phyloP scores from a whole-genome alignment of 53 echinoderm and acorn worm species.

The Pentamera pediparva region DNA sequence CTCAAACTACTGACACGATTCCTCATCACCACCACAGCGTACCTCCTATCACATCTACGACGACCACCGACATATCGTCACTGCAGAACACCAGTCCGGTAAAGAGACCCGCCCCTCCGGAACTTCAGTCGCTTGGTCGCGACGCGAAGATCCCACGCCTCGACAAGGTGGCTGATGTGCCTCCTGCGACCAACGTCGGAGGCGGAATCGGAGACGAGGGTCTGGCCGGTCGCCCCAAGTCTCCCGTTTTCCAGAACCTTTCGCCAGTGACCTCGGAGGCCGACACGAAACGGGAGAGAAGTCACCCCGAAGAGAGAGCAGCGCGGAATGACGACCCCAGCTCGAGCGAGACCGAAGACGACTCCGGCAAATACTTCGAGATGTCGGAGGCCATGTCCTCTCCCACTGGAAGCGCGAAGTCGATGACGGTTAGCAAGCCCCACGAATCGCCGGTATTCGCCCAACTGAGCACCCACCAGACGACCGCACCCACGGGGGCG shows the following conservation, averaged over 20 bases:
- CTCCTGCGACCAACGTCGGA: constrained; percentile 69
- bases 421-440: neutral
- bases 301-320: neutral
- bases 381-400: neutral
- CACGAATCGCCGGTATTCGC: constrained; percentile 48
- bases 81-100: constrained; percentile 3
- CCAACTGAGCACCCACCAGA: constrained; percentile 43
- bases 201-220: constrained; percentile 70
- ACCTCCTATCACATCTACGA: neutral
- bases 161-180: neutral
- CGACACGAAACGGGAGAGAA: neutral
- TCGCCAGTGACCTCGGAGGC: constrained; percentile 32
- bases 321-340: neutral
- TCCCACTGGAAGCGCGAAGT: neutral
- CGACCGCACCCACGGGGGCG: no score
- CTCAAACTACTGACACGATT: neutral
- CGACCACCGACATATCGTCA: neutral
- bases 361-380: neutral
- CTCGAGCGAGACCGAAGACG: neutral
- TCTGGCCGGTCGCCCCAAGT: constrained; percentile 79
- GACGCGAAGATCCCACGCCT: neutral
- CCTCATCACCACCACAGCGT: neutral
- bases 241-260: constrained; percentile 68
- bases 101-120: constrained; percentile 49
- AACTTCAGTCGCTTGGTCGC: constrained; percentile 37